Conservation (phyloP, 2,888 invertebrate genomes). For the Lapara coniferarum region DNA sequence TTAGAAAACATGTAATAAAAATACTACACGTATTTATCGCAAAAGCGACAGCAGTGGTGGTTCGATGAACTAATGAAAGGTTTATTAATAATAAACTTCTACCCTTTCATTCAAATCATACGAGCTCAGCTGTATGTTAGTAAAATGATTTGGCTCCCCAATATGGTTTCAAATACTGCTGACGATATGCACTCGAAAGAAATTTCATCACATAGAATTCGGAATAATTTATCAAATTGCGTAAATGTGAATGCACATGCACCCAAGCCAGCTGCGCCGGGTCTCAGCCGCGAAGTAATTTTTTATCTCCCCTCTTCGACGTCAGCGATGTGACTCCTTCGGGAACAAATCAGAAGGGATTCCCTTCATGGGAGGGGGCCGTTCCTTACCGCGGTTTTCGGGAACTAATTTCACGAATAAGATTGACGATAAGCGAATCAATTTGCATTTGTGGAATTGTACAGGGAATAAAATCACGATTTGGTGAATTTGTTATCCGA, state of each 20-base stretch:
- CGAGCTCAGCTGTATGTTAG: slow-evolving; percentile 14
- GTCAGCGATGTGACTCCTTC: slow-evolving; percentile 63
- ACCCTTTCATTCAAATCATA: not conserved
- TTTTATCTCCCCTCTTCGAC: slow-evolving; percentile 67
- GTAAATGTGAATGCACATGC: slow-evolving; percentile 69
- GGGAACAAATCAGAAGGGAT: slow-evolving; percentile 62
- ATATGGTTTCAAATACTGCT: slow-evolving; percentile 9
- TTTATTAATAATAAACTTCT: not conserved
- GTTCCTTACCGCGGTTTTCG: slow-evolving; percentile 57
- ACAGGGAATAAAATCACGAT: slow-evolving; percentile 14
- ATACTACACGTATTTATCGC: no score
- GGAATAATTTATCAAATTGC: slow-evolving; percentile 79
- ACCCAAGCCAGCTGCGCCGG: slow-evolving; percentile 68
- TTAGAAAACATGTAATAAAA: not conserved
- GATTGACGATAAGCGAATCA: slow-evolving; percentile 57
- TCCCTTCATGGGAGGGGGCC: slow-evolving; percentile 40
- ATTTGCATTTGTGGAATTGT: slow-evolving; percentile 39
- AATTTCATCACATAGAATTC: slow-evolving; percentile 70
- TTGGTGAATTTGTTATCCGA: slow-evolving; percentile 10
- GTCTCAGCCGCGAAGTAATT: slow-evolving; percentile 67
- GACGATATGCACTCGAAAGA: slow-evolving; percentile 22
- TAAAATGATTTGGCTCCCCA: slow-evolving; percentile 9
- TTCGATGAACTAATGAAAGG: not conserved
- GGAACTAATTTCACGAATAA: slow-evolving; percentile 53
- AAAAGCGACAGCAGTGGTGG: not conserved